Base-by-base conservation (phyloP, 37 sponge, comb jelly and placozoan species). In the Mnemiopsis leidyi region DNA sequence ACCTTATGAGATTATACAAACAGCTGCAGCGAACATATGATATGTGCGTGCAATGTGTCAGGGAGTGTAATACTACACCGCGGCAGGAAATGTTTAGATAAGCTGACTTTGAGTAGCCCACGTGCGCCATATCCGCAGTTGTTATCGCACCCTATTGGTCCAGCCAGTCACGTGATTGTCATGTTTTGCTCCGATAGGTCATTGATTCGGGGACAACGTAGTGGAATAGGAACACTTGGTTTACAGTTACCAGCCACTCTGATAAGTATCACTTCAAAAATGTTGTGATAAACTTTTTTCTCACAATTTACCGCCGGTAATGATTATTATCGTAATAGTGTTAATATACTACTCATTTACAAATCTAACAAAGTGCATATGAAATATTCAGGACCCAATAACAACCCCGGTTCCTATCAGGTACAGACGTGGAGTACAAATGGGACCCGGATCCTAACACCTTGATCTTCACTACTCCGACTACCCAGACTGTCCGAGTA, bases 81-180 rank as follows among this genome's bases (percentile, higher is more conserved):
- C 79, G 5, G 36, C 79, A 77, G 36, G 20, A 25, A 28, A 31
- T 77, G 79, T 32, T 77, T 77, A 77, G 79, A 77, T 77, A 77
- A 77, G 79, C 79, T 77, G 79, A 13, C 26, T 77, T 77, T 77
- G 79, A 77, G 79, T 77, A 77, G 79, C 16, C 16, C 79, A 77
- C 79, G 79, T 77, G 79, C 7, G 1, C 2, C 21, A 23, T n/a
- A 69, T 20, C 21, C 73, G 28, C 24, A 48, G 61, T 48, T 13
- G 61, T 48, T 48, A 48, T 48, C 61, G 9, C 61, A 48, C 13
- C 13, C 13, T 5, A 48, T 48, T 48, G 61, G 61, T 48, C 13
- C 61, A 13, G 13, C 13, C 13, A 18, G 61, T 48, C 61, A 48
- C 61, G 61, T 48, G 61, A 48, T 13, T 48, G 61, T 13, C 5